phyloP scores from a whole-genome alignment of 2,888 invertebrate genomes.

The Protula sp. region DNA sequence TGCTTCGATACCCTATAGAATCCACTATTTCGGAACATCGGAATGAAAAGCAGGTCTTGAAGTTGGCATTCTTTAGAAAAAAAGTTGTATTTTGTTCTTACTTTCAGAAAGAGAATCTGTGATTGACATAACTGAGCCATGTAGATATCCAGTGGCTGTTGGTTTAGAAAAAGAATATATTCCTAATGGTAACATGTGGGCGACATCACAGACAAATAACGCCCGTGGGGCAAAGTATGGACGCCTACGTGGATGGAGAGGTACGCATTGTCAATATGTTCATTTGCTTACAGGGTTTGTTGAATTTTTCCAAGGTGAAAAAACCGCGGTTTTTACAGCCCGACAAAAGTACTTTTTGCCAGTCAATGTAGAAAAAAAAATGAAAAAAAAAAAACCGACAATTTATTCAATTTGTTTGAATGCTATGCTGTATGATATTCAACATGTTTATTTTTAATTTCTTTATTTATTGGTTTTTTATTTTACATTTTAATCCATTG shows the following conservation, averaged over 20 bases:
- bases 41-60: no score
- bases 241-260: constrained; percentile 26
- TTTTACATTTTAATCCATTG: no score
- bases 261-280: constrained; percentile 10
- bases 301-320: no score
- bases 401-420: neutral
- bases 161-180: constrained; percentile 31
- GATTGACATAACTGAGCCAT: constrained; percentile 29
- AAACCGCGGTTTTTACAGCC: no score
- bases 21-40: no score
- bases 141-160: constrained; percentile 27
- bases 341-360: no score
- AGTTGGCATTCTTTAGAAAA: no score
- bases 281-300: neutral
- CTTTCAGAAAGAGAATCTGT: constrained; percentile 8
- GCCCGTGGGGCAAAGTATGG: constrained; percentile 22
- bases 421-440: neutral
- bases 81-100: constrained; percentile 2
- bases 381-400: no score
- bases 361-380: no score
- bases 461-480: no score
- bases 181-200: constrained; percentile 26
- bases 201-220: constrained; percentile 24
- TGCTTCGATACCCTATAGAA: no score
- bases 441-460: no score